phyloP scores from a whole-genome alignment of 2,797 vertebrate species.

The Epinephelus coioides region DNA sequence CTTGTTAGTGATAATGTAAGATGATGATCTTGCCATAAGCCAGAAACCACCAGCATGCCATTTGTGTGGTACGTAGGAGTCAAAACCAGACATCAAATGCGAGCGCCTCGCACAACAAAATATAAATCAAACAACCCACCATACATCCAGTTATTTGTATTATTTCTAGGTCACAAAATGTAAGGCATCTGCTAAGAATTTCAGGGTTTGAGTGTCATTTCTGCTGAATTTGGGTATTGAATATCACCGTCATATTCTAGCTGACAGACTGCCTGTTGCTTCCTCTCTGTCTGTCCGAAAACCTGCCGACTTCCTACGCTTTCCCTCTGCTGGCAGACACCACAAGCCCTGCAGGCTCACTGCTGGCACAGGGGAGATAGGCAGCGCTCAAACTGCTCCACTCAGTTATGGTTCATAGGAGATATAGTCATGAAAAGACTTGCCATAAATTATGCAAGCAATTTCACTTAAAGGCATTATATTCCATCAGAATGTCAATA shows the following conservation, averaged over 20 bases:
- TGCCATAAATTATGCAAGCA: conserved; percentile 50
- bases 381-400: conserved; percentile 27
- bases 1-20: conserved; percentile 69
- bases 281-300: conserved; percentile 54
- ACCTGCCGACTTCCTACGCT: conserved; percentile 73
- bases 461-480: conserved; percentile 45
- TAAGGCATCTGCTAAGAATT: neutral
- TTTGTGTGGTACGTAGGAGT: conserved; percentile 26
- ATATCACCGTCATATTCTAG: conserved; percentile 38
- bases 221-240: conserved; percentile 30
- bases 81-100: conserved; percentile 36
- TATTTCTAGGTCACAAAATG: neutral
- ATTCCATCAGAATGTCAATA: conserved; percentile 42
- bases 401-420: conserved; percentile 42
- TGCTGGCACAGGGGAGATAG: conserved; percentile 55
- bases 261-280: conserved; percentile 67
- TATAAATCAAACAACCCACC: neutral
- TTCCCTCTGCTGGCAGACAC: conserved; percentile 69
- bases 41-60: conserved; percentile 42
- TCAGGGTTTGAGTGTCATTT: conserved; percentile 1
- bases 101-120: neutral
- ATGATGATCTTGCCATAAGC: conserved; percentile 68
- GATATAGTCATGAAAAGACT: conserved; percentile 51
- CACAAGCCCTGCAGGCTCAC: conserved; percentile 49
- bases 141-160: neutral